Base-by-base conservation (phyloP, 2,888 invertebrate species). In the Drosophila mayaguana region DNA sequence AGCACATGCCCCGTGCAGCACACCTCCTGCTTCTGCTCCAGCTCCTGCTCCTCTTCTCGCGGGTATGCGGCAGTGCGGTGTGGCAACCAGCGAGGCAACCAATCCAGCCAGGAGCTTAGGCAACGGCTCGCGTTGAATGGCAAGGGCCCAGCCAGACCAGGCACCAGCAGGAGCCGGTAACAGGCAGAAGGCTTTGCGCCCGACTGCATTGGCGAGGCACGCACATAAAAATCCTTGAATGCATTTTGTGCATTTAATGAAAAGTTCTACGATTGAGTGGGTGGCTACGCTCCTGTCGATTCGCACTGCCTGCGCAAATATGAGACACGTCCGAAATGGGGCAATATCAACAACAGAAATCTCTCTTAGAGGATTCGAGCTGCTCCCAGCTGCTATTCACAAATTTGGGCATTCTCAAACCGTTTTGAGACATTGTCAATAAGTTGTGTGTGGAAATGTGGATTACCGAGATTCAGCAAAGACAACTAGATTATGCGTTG, bases 161-260 rank as follows among this genome's bases (percentile, higher is more conserved):
- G 22, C 18, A n/a, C 6, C 53, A 53, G 66, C 46, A 25, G 16
- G 25, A 53, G 34, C 59, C 53, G 32, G 54, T 18, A 46, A 42
- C 46, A 40, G 43, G 45, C 32, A 32, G 36, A 12, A 18, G 34
- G n/a, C 42, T 38, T 32, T 67, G 32, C 46, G 61, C 20, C 20
- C 57, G 59, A 11, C 43, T 67, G 70, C 70, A 62, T 50, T 53
- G 56, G 51, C 63, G 57, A 61, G 60, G 62, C 63, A 77, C 78
- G 70, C 78, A 70, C 65, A 74, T 63, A 67, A 59, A 78, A 78
- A 78, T 85, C 80, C 86, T 72, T 75, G 48, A 63, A 73, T 78
- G 78, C 78, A 72, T 80, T 83, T 78, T 69, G 76, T 70, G 73
- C 83, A 81, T 83, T 81, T 78, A 76, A 81, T 80, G 72, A 72